These are phyloP conservation scores for Agrotis puta DNA, from an alignment of 2,888 invertebrate genomes.

Conservation along the genomic window DNA sequence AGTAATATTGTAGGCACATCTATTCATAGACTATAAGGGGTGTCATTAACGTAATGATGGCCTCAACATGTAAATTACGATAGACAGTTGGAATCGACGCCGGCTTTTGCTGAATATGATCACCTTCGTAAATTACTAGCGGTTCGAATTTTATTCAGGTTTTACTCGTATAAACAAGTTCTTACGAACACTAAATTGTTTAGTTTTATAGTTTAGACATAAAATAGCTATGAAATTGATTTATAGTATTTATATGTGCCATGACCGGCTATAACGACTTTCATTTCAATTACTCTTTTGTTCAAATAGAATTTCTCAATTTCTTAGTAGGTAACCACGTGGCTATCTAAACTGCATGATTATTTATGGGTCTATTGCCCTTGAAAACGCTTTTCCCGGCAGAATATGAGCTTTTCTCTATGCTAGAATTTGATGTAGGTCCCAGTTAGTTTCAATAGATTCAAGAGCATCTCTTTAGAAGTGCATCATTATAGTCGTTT, in stretches of 20 bases:
- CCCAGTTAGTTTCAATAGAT: neutral
- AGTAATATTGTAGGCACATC: constrained; percentile 60
- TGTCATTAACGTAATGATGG: constrained; percentile 71
- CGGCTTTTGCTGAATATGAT: constrained; percentile 20
- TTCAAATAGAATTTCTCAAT: constrained; percentile 6
- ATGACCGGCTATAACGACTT: constrained; percentile 1
- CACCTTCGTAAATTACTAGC: constrained; percentile 23
- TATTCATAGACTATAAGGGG: constrained; percentile 58
- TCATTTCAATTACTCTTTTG: neutral
- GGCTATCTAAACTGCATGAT: constrained; percentile 3
- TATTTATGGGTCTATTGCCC: constrained; percentile 3
- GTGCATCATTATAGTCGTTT: neutral
- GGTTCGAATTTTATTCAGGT: constrained; percentile 21
- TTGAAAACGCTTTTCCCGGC: neutral
- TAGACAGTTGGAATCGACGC: constrained; percentile 68
- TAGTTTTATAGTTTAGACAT: neutral
- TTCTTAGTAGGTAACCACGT: neutral
- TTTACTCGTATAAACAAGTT: constrained; percentile 3
- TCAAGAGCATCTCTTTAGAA: neutral
- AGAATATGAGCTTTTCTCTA: neutral
- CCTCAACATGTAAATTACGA: constrained; percentile 68
- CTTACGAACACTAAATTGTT: constrained; percentile 2
- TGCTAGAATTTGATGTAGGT: neutral
- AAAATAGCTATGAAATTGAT: constrained; percentile 13
- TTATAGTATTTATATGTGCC: constrained; percentile 8